A percentile compares a stretch with the other conserved stretches of the same genome.
Evolutionary conservation across 1,140 invertebrate genomes (phyloP).

Genomic region (Lucilia sericata): DNA sequence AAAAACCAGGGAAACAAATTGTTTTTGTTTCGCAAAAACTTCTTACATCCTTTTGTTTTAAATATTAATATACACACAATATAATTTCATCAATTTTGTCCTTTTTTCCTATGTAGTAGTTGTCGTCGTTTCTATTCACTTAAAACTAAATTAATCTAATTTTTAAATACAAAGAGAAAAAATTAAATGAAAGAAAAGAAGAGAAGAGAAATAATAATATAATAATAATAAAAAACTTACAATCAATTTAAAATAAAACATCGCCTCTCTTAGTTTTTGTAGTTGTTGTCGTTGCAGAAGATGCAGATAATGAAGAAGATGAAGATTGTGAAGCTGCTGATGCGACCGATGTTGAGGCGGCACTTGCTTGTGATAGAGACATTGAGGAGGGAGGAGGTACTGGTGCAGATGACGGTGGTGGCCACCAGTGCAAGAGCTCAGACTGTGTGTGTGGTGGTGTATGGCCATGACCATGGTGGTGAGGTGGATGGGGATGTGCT

Average conservation of each 20-base stretch:
- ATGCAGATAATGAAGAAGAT: background rate
- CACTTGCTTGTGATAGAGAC: background rate
- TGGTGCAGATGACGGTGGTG: conserved; percentile 34
- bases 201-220: background rate
- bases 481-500: conserved; percentile 42
- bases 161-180: background rate
- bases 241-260: conserved; percentile 54
- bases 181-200: background rate
- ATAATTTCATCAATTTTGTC: background rate
- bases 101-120: background rate
- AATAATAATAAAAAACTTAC: conserved; percentile 40
- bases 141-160: background rate
- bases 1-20: background rate
- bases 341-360: background rate
- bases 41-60: too few relatives aligned
- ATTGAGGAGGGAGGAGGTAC: conserved; percentile 9
- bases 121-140: background rate
- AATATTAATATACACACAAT: too few relatives aligned
- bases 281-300: conserved; percentile 44
- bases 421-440: conserved; percentile 43
- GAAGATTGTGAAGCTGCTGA: background rate
- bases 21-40: too few relatives aligned
- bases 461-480: conserved; percentile 26
- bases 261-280: conserved; percentile 64
- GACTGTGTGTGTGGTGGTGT: conserved; percentile 43